These are phyloP conservation scores for Hafferia zeledoni DNA, from an alignment of 2,797 vertebrate species.

Conservation along the genomic window DNA sequence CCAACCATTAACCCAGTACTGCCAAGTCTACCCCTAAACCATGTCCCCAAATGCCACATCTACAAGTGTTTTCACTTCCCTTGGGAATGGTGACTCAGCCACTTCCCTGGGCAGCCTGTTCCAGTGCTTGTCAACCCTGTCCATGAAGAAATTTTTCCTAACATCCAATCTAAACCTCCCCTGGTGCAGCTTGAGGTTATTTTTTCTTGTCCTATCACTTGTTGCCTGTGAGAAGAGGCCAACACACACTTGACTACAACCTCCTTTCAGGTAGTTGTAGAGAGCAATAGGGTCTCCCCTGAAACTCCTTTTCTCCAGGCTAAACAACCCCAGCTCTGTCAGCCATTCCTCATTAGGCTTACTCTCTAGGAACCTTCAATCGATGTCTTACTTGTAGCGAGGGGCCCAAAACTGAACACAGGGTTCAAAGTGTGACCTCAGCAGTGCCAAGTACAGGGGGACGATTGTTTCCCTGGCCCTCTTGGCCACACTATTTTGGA, in stretches of 20 bases:
- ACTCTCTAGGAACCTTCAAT: neutral
- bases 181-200: neutral
- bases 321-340: neutral
- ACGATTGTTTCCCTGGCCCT: neutral
- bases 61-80: neutral
- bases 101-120: neutral
- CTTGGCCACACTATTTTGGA: neutral
- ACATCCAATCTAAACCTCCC: neutral
- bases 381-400: neutral
- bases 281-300: neutral
- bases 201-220: neutral
- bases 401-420: neutral
- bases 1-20: neutral
- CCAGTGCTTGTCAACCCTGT: neutral
- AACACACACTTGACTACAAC: accelerated
- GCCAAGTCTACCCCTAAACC: neutral
- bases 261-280: neutral
- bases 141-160: neutral
- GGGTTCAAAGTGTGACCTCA: neutral
- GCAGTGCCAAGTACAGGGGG: accelerated
- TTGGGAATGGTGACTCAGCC: neutral
- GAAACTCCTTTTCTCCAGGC: neutral
- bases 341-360: neutral
- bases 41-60: neutral
- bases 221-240: neutral